Evolutionary conservation across 53 echinoderm and acorn worm species (phyloP), one percentile per base, ranked within the genome.

Genomic region (Paracentrotus lividus): DNA sequence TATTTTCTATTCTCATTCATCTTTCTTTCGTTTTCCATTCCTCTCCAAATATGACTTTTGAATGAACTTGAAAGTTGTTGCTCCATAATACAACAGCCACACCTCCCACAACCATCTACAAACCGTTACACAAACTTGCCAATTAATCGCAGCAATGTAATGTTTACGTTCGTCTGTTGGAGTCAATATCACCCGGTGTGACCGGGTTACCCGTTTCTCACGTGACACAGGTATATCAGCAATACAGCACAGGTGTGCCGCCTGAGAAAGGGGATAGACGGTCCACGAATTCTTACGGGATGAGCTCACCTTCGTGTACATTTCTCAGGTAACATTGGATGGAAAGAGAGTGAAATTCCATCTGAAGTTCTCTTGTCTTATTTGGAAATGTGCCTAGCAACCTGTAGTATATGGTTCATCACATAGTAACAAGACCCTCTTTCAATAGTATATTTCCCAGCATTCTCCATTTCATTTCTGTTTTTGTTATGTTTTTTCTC

Each of bases 381-480:
- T 72, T 72, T 72, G 10, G 72, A 72, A 72, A 72, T 72, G 36
- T 72, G 40, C 72, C 72, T 72, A 40, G 72, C 72, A 72, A 72
- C 72, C 36, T 72, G 21, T 72, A 72, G 6, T n/a, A n/a, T n/a
- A 72, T 72, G 38, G 40, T 72, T 40, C 40, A 40, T 72, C 38
- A 40, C 40, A 18, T 36, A 18, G 72, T 72, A 38, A 72, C 72
- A 4, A 6, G 40, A 72, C 38, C 72, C 38, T 18, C 36, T 20
- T 72, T 3, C 40, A 72, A 72, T 40, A 72, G 21, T 18, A 38
- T 72, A 72, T 72, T 72, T 72, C 72, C 21, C 72, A 72, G 72
- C 72, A 72, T 15, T 72, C 49, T 51, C 85, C 24, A 85, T 29
- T 53, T 53, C 85, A 85, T 26, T 85, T 51, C 32, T 84, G 15